Percentiles rank a stretch among this genome's conserved stretches.
Evolutionary conservation across 2,888 invertebrate genomes (phyloP).

Genomic region (Hipparchia sbordonii): DNA sequence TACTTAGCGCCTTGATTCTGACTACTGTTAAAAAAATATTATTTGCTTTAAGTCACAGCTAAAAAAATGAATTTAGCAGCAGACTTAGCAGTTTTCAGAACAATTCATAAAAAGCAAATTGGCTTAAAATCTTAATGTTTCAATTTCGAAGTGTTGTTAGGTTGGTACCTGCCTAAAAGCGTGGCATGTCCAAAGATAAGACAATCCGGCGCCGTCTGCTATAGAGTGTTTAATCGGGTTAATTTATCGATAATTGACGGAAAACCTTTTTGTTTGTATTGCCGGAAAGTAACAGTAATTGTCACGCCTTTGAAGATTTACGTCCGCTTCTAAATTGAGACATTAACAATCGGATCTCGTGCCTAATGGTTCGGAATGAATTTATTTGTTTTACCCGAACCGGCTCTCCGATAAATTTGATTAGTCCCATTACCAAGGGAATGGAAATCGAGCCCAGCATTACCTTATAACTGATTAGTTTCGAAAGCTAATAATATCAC

Average conservation of each 20-base stretch:
- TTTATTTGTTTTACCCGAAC: constrained; percentile 78
- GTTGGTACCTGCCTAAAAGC: constrained; percentile 79
- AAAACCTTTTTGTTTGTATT: constrained; percentile 82
- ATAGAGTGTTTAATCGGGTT: constrained; percentile 80
- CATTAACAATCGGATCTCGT: constrained; percentile 82
- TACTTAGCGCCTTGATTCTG: constrained; percentile 25
- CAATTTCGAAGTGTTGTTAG: constrained; percentile 60
- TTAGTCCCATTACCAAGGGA: constrained; percentile 50
- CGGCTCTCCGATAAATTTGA: constrained; percentile 70
- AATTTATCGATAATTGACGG: constrained; percentile 84
- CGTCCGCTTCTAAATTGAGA: constrained; percentile 83
- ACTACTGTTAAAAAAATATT: constrained; percentile 32
- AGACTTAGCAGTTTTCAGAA: constrained; percentile 8
- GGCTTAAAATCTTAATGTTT: constrained; percentile 71
- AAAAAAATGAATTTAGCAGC: background rate
- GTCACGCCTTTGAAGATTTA: constrained; percentile 84
- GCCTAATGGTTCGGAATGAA: constrained; percentile 82
- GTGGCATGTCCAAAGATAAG: constrained; percentile 80
- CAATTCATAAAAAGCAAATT: constrained; percentile 69
- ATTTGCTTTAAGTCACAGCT: constrained; percentile 12
- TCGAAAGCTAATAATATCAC: constrained; percentile 31
- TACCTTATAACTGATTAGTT: constrained; percentile 41
- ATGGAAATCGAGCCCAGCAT: constrained; percentile 57
- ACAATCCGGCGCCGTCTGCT: constrained; percentile 77
- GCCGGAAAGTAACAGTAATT: constrained; percentile 82